Base-by-base conservation (phyloP, 1,140 invertebrate genomes). In the Archivesica marissinica region DNA sequence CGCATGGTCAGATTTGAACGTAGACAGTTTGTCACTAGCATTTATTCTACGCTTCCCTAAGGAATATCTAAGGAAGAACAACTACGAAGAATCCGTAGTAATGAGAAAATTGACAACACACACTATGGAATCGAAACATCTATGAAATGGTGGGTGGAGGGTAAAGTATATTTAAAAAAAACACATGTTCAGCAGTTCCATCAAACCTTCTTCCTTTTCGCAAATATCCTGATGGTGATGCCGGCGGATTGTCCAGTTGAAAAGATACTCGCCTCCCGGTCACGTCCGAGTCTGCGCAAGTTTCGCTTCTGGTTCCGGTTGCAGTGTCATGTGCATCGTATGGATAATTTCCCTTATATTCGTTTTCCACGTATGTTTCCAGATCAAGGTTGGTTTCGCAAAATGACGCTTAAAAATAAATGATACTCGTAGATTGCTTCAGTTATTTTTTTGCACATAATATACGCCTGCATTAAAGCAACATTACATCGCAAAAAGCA, bases 241-340 rank as follows among this genome's bases (percentile, higher is more conserved):
- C 39, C 38, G 83, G 85, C 47, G 88, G 75, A 74, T 88, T 81
- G 47, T 91, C 89, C 72, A 92, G 87, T 77, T 91, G 90, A 80
- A 93, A 93, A 47, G 91, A 93, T 89, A 93, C 92, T 90, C 91
- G 90, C 88, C 92, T 91, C 28, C 89, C 89, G 23, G 75, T 52
- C 79, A 44, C 50, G 61, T 52, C 75, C 11, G n/a, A 17, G 13
- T 70, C 77, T 44, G 39, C 77, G 3, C 20, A 23, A 25, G 44
- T 30, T 64, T 17, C 39, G 66, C 61, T 44, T 35, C 11, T 9
- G 20, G 78, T 33, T 20, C n/a, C 28, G 20, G 33, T 35, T n/a
- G 44, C 15, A 20, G 17, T 41, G 7, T 23, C n/a, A 23, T 20
- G 35, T 52, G 50, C 56, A 2, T 72, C 39, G 1, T 9, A 59